Base-by-base conservation (phyloP, 2,888 invertebrate species). In the Dichetophora obliterata region DNA sequence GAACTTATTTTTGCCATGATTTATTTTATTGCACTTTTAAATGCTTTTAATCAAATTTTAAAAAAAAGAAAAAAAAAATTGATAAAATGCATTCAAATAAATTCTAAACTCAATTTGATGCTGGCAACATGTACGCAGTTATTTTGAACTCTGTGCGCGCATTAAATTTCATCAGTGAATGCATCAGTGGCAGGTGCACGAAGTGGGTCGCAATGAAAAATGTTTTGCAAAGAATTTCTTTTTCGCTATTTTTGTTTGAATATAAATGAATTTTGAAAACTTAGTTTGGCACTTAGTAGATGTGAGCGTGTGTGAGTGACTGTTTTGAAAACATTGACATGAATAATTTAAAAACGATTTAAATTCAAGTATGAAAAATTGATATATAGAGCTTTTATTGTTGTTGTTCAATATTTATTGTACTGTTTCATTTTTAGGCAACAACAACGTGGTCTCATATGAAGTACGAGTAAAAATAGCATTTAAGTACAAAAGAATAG, bases 201-300 rank as follows among this genome's bases (percentile, higher is more conserved):
- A 54, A 54, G 3, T 19, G 54, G 19, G 19, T 19, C 5, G 19
- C n/a, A 54, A 54, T 22, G 22, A 54, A 19, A 54, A 22, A 54
- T 8, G n/a, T 19, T 54, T 54, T 5, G 19, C 22, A 8, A 19
- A 54, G 22, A 19, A 54, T 9, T 54, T 54, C 19, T 54, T n/a
- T 5, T 54, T 54, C 19, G 11, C 19, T 54, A 16, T 54, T 54
- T 54, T 19, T 54, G 19, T 54, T 19, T 9, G 54, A 14, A 59
- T 22, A 59, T 59, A 59, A 59, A 59, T 59, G 57, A 27, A 59
- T 59, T 59, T 59, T 59, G 57, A 59, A 24, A 27, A 27, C 57
- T 59, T 59, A 24, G 57, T 27, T 24, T 22, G 24, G 27, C 24
- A 59, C 24, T 59, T 27, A 59, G 57, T 22, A 9, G 57, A 24